Percentiles rank a stretch among this genome's conserved stretches.
Conservation (phyloP, 2,797 vertebrate species). For the Sebastes steindachneri region DNA sequence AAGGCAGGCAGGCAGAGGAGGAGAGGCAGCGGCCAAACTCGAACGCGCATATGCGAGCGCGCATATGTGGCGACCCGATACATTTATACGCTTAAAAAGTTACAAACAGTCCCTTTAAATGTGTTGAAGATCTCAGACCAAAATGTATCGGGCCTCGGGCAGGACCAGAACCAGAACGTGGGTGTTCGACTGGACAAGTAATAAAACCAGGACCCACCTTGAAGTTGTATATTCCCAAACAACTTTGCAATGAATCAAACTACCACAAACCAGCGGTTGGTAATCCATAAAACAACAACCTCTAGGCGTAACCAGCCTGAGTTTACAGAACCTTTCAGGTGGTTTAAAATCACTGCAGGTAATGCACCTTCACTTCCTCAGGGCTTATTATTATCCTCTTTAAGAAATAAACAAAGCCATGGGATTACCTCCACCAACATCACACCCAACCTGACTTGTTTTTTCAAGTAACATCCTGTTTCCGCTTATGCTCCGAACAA, state of each 20-base stretch:
- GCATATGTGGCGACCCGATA: too few species aligned
- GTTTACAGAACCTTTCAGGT: not conserved
- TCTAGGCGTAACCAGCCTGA: not conserved
- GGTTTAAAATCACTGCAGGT: not conserved
- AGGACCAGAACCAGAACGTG: too few species aligned
- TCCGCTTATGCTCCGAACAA: not conserved
- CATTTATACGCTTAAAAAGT: too few species aligned
- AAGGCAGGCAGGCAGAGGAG: too few species aligned
- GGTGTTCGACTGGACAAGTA: not conserved
- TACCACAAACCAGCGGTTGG: not conserved
- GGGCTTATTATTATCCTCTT: not conserved
- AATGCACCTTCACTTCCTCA: not conserved
- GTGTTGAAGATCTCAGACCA: too few species aligned
- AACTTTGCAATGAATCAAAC: not conserved
- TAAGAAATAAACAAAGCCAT: conserved; percentile 8
- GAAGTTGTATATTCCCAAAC: not conserved
- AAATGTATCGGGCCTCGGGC: too few species aligned
- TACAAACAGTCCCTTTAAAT: too few species aligned
- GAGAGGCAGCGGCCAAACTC: too few species aligned
- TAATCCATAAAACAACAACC: not conserved
- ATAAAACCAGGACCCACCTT: not conserved
- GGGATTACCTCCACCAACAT: conserved; percentile 6
- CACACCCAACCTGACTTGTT: conserved; percentile 1
- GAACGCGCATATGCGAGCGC: too few species aligned
- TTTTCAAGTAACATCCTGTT: not conserved